phyloP scores from a whole-genome alignment of 2,797 vertebrate genomes.

The Sebastes flavidus region DNA sequence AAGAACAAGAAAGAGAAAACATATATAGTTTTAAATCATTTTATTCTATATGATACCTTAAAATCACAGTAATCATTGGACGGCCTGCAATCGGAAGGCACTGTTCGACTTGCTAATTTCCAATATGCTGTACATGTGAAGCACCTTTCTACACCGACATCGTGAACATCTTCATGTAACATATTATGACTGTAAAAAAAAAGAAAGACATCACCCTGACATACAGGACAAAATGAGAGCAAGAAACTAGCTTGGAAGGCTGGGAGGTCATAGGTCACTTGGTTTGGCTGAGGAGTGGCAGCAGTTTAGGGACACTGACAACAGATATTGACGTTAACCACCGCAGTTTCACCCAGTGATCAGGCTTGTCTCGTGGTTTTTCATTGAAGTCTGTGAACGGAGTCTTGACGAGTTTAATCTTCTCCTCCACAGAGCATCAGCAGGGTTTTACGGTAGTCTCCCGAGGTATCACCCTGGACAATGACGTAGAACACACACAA shows the following conservation, averaged over 20 bases:
- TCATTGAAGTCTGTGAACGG: constrained; percentile 21
- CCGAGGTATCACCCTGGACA: constrained; percentile 92
- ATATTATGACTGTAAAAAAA: constrained; percentile 36
- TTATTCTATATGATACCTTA: constrained; percentile 46
- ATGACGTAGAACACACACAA: constrained; percentile 29
- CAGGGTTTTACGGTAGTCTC: constrained; percentile 94
- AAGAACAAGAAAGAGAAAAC: background rate
- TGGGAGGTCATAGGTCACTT: constrained; percentile 62
- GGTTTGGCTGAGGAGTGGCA: constrained; percentile 73
- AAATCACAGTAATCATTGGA: constrained; percentile 50
- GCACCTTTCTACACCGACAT: constrained; percentile 12
- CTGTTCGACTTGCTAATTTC: constrained; percentile 18
- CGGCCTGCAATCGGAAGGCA: constrained; percentile 45
- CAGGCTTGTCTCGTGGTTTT: constrained; percentile 27
- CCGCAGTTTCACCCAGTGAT: constrained; percentile 36
- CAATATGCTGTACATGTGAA: constrained; percentile 16
- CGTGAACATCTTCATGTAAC: constrained; percentile 27
- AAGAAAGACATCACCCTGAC: constrained; percentile 6
- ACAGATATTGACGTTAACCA: constrained; percentile 34
- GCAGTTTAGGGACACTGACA: constrained; percentile 37
- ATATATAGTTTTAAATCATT: constrained; percentile 12
- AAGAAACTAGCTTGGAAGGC: constrained; percentile 37
- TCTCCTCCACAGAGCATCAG: constrained; percentile 90
- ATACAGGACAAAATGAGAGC: constrained; percentile 15
- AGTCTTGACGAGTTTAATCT: constrained; percentile 59